Conservation (phyloP, 2,113 vertebrate species). For the Melanerpes formicivorus region DNA sequence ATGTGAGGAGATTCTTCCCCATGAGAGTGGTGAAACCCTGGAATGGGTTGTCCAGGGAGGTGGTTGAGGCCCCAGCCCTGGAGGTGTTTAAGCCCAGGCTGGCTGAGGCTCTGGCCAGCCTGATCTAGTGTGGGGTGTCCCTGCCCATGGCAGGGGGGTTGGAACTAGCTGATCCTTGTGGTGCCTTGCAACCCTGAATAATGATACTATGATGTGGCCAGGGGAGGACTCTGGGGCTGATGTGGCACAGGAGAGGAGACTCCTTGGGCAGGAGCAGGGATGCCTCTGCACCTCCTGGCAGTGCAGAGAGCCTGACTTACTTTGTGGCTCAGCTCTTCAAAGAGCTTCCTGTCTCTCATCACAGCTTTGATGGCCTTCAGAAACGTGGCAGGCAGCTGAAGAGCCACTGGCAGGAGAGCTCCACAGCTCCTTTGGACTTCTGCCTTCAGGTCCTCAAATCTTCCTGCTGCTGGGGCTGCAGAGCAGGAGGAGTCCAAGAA, state of each 20-base stretch:
- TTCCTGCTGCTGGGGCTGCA: neutral
- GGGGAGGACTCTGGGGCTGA: neutral
- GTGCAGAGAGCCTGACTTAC: neutral
- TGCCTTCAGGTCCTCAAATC: fast-evolving
- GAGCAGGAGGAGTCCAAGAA: neutral
- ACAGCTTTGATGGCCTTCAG: slow-evolving; percentile 18
- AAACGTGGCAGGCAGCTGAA: fast-evolving
- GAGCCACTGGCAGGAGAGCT: neutral
- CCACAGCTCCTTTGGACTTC: neutral
- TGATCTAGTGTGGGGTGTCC: too few relatives aligned
- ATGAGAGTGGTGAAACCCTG: too few relatives aligned
- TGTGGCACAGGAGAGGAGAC: neutral
- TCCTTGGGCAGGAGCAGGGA: fast-evolving
- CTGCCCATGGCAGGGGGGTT: too few relatives aligned
- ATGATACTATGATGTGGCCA: too few relatives aligned
- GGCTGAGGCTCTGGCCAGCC: too few relatives aligned
- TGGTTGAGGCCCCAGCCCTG: too few relatives aligned
- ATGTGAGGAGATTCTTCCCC: too few relatives aligned
- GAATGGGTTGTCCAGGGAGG: too few relatives aligned
- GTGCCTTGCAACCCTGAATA: too few relatives aligned
- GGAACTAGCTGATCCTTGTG: too few relatives aligned
- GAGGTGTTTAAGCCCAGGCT: too few relatives aligned
- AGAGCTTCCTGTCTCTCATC: slow-evolving; percentile 1
- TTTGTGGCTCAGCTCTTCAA: neutral
- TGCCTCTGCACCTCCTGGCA: neutral